Conservation (phyloP, 2,888 invertebrate genomes). For the Drosophila pegasa region DNA sequence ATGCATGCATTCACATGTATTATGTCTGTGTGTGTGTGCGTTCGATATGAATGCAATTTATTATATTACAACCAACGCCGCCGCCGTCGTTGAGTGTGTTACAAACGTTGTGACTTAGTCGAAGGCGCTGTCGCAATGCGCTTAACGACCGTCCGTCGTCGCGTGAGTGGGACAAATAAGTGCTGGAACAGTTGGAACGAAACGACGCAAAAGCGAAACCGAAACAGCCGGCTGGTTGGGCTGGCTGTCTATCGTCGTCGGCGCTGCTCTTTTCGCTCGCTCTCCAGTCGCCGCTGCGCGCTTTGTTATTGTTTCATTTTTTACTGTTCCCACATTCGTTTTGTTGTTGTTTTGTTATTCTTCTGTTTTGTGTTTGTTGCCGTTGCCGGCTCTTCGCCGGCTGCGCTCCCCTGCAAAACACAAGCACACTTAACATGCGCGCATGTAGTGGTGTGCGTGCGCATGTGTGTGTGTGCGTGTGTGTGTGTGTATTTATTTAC, state of each 20-base stretch:
- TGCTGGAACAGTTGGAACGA: slow-evolving; percentile 37
- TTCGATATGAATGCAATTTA: not conserved
- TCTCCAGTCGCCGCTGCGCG: slow-evolving; percentile 25
- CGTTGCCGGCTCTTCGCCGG: slow-evolving; percentile 65
- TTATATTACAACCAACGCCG: not conserved
- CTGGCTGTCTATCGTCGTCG: slow-evolving; percentile 37
- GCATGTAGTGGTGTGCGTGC: not conserved
- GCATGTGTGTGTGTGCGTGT: not conserved
- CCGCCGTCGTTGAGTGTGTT: slow-evolving; percentile 5
- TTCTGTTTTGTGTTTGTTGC: slow-evolving; percentile 55
- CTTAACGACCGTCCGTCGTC: slow-evolving; percentile 39
- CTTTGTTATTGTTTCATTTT: slow-evolving; percentile 56
- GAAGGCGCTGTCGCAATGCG: slow-evolving; percentile 8
- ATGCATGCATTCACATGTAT: not conserved
- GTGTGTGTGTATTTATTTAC: slow-evolving; percentile 33
- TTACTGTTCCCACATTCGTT: slow-evolving; percentile 15
- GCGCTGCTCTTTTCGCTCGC: slow-evolving; percentile 17
- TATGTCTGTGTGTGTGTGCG: not conserved
- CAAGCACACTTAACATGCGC: slow-evolving; percentile 25
- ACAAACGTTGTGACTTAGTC: slow-evolving; percentile 22
- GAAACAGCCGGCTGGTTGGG: slow-evolving; percentile 59
- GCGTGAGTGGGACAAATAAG: slow-evolving; percentile 72
- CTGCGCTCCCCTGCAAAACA: slow-evolving; percentile 37
- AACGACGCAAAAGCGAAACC: slow-evolving; percentile 37
- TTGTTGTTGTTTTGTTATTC: slow-evolving; percentile 33